Evolutionary conservation across 2,113 vertebrate genomes (phyloP).

Genomic region (Oenanthe oenanthe): DNA sequence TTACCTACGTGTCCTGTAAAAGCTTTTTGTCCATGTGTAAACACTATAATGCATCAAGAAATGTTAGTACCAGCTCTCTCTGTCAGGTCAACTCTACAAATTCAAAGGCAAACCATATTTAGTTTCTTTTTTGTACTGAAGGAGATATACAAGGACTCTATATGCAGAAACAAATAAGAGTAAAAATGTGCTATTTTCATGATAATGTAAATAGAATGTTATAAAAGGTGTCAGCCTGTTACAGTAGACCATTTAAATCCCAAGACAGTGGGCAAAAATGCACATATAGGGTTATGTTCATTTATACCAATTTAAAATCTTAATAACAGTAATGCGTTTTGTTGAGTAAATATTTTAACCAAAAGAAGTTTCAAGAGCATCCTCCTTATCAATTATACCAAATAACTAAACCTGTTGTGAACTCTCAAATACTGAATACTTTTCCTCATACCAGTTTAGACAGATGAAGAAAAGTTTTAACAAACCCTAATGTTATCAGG

Average conservation of each 20-base stretch:
- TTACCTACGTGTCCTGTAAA: background rate
- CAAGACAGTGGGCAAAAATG: background rate
- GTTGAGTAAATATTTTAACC: background rate
- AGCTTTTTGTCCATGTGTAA: background rate
- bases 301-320: background rate
- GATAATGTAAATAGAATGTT: background rate
- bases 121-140: background rate
- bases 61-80: background rate
- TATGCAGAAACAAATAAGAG: background rate
- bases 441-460: background rate
- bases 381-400: background rate
- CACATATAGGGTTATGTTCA: background rate
- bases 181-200: background rate
- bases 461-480: constrained; percentile 1
- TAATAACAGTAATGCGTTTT: background rate
- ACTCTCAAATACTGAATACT: background rate
- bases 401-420: background rate
- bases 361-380: background rate
- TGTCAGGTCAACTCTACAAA: background rate
- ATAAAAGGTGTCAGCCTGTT: background rate
- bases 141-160: background rate
- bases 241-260: background rate
- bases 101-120: background rate
- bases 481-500: background rate
- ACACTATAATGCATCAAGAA: background rate